These are phyloP conservation scores for Tromatobia lineatoria DNA, from an alignment of 2,888 invertebrate genomes.

Conservation along the genomic window DNA sequence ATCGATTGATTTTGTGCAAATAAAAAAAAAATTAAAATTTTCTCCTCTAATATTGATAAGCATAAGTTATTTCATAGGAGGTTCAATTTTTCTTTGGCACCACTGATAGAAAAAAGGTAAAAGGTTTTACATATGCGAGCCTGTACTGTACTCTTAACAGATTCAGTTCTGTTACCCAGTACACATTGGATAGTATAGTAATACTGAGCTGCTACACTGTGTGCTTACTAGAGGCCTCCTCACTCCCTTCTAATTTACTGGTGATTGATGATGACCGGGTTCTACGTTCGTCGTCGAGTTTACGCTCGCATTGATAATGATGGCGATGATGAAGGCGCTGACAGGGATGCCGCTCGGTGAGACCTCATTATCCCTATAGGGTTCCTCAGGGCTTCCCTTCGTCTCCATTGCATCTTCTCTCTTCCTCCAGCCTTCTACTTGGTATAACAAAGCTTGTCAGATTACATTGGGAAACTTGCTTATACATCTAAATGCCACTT, in stretches of 20 bases:
- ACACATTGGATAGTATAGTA: constrained; percentile 1
- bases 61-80: background rate
- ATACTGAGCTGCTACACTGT: background rate
- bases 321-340: constrained; percentile 64
- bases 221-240: background rate
- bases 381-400: constrained; percentile 25
- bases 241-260: constrained; percentile 61
- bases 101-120: background rate
- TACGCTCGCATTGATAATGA: constrained; percentile 62
- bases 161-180: background rate
- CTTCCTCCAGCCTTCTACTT: constrained; percentile 24
- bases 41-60: background rate
- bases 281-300: constrained; percentile 48
- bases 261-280: constrained; percentile 59
- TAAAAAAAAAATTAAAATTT: background rate
- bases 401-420: constrained; percentile 4
- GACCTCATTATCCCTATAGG: constrained; percentile 62
- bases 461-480: constrained; percentile 38
- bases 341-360: constrained; percentile 52
- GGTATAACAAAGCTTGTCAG: constrained; percentile 48
- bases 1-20: too few relatives aligned
- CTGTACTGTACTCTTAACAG: background rate
- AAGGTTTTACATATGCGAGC: background rate
- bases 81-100: background rate
- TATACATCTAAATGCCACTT: constrained; percentile 4